Base-by-base conservation (phyloP, 2,113 vertebrate genomes). In the Etheostoma spectabile region DNA sequence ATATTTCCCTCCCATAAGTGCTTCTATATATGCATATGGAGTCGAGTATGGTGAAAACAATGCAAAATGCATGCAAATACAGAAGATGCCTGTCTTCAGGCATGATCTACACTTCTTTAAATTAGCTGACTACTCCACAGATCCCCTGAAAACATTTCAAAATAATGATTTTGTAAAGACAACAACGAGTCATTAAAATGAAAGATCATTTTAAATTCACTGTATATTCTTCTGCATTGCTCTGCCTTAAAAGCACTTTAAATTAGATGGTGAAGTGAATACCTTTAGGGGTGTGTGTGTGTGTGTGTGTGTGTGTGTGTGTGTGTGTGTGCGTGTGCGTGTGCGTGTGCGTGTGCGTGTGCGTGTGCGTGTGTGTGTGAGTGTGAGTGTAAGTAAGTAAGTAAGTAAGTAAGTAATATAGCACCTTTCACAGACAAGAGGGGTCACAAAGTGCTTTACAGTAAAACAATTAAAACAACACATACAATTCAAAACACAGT, bases 161-260 rank as follows among this genome's bases (percentile, higher is more conserved):
- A 79, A 86, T n/a, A 87, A 80, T 82, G 46, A 77, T 76, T 87
- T 90, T 90, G 83, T 84, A 75, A 86, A 86, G 82, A 87, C 80
- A 91, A 91, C 82, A 88, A 88, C 82, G 89, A 92, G 86, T 90
- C 87, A 88, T 94, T 93, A 88, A 92, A 92, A 90, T 68, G 75
- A 85, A 79, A 89, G 57, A 83, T 90, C 53, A 86, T 87, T 90
- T 91, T 78, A 84, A 82, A 90, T 90, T 88, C 80, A 69, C 48
- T 86, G 81, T 90, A 91, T 90, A 80, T 86, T 90, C 67, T 85
- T 84, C 65, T 65, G 35, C 30, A 46, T 83, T 64, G 59, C 65
- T 76, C 35, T 51, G 49, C 73, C 19, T 72, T 73, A 70, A 77
- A 77, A 80, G 64, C 11, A 1, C 75, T 89, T 89, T 82, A 83